A percentile compares a stretch with the other conserved stretches of the same genome.
These are phyloP conservation scores for Coenonympha glycerion DNA, from an alignment of 2,888 invertebrate genomes.

Conservation along the genomic window DNA sequence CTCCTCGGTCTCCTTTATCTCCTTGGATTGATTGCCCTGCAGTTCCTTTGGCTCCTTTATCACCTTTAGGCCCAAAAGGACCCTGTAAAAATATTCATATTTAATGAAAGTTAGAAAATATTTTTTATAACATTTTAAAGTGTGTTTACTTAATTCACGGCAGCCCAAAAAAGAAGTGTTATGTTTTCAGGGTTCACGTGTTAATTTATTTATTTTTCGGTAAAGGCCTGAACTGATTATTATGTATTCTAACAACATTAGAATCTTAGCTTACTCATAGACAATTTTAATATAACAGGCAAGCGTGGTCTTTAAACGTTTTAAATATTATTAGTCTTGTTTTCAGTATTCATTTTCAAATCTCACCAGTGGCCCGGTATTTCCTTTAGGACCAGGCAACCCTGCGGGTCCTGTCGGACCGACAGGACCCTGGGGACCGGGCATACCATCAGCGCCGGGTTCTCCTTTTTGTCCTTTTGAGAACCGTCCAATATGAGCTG, in stretches of 20 bases:
- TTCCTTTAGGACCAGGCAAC: conserved; percentile 77
- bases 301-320: no score
- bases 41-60: conserved; percentile 80
- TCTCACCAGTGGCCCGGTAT: conserved; percentile 75
- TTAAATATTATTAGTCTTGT: neutral
- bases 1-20: conserved; percentile 79
- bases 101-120: no score
- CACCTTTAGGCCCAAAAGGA: conserved; percentile 80
- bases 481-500: conserved; percentile 82
- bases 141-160: no score
- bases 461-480: conserved; percentile 91
- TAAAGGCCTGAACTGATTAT: no score
- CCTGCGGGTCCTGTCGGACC: conserved; percentile 80
- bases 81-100: no score
- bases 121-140: no score
- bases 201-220: no score
- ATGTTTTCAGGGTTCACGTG: no score
- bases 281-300: no score
- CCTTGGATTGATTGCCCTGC: conserved; percentile 73
- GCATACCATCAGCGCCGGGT: conserved; percentile 83
- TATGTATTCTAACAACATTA: no score
- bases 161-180: no score
- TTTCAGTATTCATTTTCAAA: neutral
- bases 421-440: conserved; percentile 78
- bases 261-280: no score